Evolutionary conservation across 1,140 invertebrate genomes (phyloP).

Genomic region (Lamellibrachia luymesi): DNA sequence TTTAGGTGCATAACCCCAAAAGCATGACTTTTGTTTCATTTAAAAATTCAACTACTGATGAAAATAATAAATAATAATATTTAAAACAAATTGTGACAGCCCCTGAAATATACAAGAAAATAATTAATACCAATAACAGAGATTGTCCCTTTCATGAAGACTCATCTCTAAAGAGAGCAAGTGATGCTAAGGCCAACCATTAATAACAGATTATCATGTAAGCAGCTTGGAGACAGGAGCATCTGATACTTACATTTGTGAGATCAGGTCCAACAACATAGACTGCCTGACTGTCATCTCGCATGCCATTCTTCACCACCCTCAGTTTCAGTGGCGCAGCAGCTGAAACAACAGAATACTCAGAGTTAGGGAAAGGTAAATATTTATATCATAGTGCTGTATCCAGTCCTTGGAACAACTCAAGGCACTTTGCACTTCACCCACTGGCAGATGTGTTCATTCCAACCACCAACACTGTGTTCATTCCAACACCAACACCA

Average conservation of each 20-base stretch:
- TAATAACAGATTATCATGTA: background rate
- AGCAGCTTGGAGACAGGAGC: background rate
- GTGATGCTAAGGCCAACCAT: background rate
- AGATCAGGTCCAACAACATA: constrained; percentile 53
- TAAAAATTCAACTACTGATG: background rate
- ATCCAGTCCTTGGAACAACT: too few species aligned
- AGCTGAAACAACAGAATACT: background rate
- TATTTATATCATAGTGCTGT: too few species aligned
- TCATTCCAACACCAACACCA: too few species aligned
- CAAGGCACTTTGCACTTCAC: too few species aligned
- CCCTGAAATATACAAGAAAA: background rate
- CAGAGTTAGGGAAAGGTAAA: too few species aligned
- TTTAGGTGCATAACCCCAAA: too few species aligned
- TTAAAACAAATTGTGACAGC: background rate
- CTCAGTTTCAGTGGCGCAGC: constrained; percentile 41
- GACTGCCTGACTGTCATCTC: constrained; percentile 37
- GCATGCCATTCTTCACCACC: constrained; percentile 52
- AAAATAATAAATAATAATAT: background rate
- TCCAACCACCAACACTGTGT: too few species aligned
- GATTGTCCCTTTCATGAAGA: background rate
- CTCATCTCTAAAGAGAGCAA: background rate
- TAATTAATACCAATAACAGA: background rate
- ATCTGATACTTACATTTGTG: constrained; percentile 44
- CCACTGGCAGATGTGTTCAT: too few species aligned
- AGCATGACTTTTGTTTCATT: too few species aligned